Base-by-base conservation (phyloP, 1,140 invertebrate species). In the Wiebesia pumilae region DNA sequence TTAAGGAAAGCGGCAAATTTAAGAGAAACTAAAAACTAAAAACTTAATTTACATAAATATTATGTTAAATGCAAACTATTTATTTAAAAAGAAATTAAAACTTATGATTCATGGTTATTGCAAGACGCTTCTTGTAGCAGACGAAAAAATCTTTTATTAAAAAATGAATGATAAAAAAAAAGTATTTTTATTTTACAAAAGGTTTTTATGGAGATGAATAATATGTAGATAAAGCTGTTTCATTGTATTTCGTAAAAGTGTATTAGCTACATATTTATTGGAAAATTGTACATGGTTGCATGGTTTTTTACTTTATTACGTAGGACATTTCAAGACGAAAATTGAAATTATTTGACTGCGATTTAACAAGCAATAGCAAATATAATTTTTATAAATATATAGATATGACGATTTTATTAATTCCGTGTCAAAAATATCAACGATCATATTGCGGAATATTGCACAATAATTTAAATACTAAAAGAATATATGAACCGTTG, bases 381-480 rank as follows among this genome's bases (percentile, higher is more conserved):
- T n/a, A 58, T 40, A 62, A 75, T 58, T 75, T 75, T 75, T 38
- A 54, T 82, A 71, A 71, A 82, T 40, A 10, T 77, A 38, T 51
- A 47, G 7, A 21, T 6, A 75, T 47, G 2, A 1, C 24, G 2
- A 75, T 38, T 77, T 30, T 30, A 51, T 27, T 0, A 43, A 1
- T 24, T 51, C 9, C 27, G 6, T 47, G 30, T 47, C 19, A 16
- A 71, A 71, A 6, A 35, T 35, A 35, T 51, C 27, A 51, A 67
- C 2, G 43, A 69, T 38, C 47, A 21, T 19, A 69, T 79, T 6
- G 10, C 30, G 10, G 21, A 51, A 33, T 30, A 79, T 71, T 79
- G 16, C 58, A 79, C 9, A 79, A 19, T 35, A 33, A 54, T 71
- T 2, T 38, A 6, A 71, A 35, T 38, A 71, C 40, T 71, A 24